phyloP scores from a whole-genome alignment of 2,113 vertebrate species.

The Capreolus pygargus region DNA sequence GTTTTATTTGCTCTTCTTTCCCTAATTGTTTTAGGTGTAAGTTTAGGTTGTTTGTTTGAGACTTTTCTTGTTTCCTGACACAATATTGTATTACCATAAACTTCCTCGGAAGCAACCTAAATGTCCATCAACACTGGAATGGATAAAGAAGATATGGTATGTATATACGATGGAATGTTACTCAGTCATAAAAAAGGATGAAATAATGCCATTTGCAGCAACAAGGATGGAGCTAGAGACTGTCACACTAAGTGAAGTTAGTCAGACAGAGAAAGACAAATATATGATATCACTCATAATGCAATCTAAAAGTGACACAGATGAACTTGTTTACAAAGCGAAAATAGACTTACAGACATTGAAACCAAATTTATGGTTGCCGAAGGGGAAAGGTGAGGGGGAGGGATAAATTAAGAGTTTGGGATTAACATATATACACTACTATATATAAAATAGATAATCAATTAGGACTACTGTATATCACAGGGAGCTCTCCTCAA shows the following conservation, averaged over 20 bases:
- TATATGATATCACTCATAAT: neutral
- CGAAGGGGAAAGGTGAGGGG: neutral
- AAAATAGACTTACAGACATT: neutral
- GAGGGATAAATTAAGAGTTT: neutral
- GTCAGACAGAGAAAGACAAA: neutral
- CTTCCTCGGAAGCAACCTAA: neutral
- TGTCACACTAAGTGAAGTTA: neutral
- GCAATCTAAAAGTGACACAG: neutral
- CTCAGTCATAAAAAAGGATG: neutral
- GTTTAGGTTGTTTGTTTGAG: neutral
- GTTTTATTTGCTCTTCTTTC: neutral
- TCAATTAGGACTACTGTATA: neutral
- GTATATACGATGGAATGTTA: neutral
- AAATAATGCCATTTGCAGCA: neutral
- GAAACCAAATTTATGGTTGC: neutral
- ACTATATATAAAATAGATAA: neutral
- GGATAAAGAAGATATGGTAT: neutral
- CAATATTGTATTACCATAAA: neutral
- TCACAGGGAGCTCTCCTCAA: neutral
- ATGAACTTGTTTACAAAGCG: neutral
- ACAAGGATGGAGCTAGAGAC: neutral
- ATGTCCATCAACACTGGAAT: neutral
- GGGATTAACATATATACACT: neutral
- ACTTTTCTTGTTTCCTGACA: neutral
- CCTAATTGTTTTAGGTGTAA: neutral